A percentile compares a stretch with the other conserved stretches of the same genome.
phyloP scores from a whole-genome alignment of 2,113 vertebrate species.

The Neolamprologus devosi region DNA sequence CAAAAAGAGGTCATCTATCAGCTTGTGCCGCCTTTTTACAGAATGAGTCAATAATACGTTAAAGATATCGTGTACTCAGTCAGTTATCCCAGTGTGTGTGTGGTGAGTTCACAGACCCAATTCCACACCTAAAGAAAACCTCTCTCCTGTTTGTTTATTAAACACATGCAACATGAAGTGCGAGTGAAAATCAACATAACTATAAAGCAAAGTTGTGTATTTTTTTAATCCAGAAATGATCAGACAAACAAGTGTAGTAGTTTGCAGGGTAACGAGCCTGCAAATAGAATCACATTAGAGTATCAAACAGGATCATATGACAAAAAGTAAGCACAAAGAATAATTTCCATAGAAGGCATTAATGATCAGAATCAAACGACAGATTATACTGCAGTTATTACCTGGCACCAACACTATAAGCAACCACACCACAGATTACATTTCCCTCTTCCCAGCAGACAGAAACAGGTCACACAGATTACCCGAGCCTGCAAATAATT shows the following conservation, averaged over 20 bases:
- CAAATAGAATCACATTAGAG: background rate
- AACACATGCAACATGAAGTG: background rate
- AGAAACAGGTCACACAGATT: background rate
- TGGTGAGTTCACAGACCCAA: background rate
- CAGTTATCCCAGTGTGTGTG: background rate
- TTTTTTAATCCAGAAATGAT: slow-evolving; percentile 44
- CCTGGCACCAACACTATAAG: background rate
- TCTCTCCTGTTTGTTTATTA: rapidly evolving
- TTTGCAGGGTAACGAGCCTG: background rate
- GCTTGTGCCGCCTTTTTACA: background rate
- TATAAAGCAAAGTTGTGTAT: background rate
- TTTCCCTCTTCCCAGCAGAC: background rate
- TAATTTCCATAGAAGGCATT: background rate
- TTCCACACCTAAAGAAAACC: background rate
- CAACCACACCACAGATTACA: slow-evolving; percentile 13
- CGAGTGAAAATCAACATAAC: background rate
- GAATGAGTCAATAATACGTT: background rate
- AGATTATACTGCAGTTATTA: slow-evolving; percentile 16
- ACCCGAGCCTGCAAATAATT: slow-evolving; percentile 25
- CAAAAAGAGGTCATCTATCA: background rate
- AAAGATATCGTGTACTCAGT: background rate
- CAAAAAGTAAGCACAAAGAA: background rate
- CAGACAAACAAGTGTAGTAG: background rate
- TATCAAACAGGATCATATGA: background rate
- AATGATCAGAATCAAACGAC: background rate